Evolutionary conservation across 92 coral and sea anemone genomes (phyloP), one percentile per base, ranked within the genome.

Genomic region (Desmophyllum pertusum): DNA sequence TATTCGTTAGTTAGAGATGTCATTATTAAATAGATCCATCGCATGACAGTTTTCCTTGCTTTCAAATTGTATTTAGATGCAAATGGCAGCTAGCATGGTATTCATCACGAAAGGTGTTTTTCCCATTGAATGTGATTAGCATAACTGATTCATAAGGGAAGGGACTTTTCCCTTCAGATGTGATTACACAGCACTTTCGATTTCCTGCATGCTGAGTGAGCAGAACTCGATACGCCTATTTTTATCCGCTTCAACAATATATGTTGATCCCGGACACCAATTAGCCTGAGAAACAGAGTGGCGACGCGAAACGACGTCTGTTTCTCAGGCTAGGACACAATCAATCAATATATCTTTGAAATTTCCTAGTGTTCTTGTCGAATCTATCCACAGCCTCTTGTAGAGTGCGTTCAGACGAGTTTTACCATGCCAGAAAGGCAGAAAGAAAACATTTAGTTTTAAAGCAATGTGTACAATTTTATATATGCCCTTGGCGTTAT

Each of bases 101-200:
- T 25, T 59, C 35, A 59, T 59, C 65, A 27, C 65, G 35, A 14
- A 10, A 25, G 35, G 65, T 27, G 3, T 8, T 59, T 59, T 59
- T 35, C 45, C 73, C 25, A 35, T 65, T 30, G 3, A 19, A 17
- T 65, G 14, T 67, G 42, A 67, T 67, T 67, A 37, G n/a, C n/a
- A n/a, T n/a, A n/a, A n/a, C n/a, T n/a, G n/a, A n/a, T n/a, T n/a
- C n/a, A 45, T 21, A 50, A 15, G 2, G 13, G 18, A 50, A 50
- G 13, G 55, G 55, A 0, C 3, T 50, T 50, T 50, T 35, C 45
- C 73, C 25, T 67, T 65, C 40, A 11, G 38, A 17, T 65, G 14
- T 67, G 42, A 67, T 67, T 67, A 37, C 73, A 35, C 42, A 67
- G 45, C 73, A 67, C 43, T 67, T 35, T 67, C 73, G 73, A 67